Evolutionary conservation across 1,140 invertebrate genomes (phyloP).

Genomic region (Carposina sasakii): DNA sequence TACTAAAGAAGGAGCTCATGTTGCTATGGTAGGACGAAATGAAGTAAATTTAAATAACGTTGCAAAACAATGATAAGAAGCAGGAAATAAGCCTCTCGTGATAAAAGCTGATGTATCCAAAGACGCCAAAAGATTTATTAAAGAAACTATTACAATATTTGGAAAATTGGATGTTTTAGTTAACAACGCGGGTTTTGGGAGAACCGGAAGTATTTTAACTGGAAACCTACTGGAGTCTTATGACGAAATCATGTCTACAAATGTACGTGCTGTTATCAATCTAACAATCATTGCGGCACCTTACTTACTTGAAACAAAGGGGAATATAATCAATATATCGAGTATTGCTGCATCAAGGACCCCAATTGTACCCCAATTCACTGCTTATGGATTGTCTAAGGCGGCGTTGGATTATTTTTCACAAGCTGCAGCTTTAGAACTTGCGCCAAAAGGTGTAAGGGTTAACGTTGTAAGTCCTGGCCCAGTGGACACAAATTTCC

Average conservation of each 20-base stretch:
- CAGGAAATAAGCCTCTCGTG: conserved; percentile 50
- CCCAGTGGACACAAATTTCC: no score
- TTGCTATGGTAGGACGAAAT: conserved; percentile 19
- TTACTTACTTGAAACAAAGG: conserved; percentile 58
- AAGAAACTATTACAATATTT: conserved; percentile 71
- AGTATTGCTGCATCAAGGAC: conserved; percentile 75
- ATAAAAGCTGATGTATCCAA: conserved; percentile 75
- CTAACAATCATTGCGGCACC: conserved; percentile 16
- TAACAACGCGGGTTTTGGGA: conserved; percentile 81
- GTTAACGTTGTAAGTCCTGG: conserved; percentile 19
- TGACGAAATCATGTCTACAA: conserved; percentile 78
- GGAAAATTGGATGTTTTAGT: conserved; percentile 76
- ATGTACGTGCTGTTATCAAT: conserved; percentile 16
- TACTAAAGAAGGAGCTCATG: conserved; percentile 16
- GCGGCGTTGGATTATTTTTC: conserved; percentile 90
- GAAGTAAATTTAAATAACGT: conserved; percentile 6
- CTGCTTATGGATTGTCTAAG: conserved; percentile 83
- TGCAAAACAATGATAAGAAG: conserved; percentile 7
- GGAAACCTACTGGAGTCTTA: conserved; percentile 78
- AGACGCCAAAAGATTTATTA: conserved; percentile 73
- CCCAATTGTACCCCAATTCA: conserved; percentile 34
- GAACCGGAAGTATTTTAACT: conserved; percentile 76
- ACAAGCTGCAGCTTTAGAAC: conserved; percentile 78
- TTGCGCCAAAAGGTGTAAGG: conserved; percentile 13
- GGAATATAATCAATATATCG: conserved; percentile 83